Conservation (phyloP, 2,113 vertebrate species). For the Macroglossus sobrinus region DNA sequence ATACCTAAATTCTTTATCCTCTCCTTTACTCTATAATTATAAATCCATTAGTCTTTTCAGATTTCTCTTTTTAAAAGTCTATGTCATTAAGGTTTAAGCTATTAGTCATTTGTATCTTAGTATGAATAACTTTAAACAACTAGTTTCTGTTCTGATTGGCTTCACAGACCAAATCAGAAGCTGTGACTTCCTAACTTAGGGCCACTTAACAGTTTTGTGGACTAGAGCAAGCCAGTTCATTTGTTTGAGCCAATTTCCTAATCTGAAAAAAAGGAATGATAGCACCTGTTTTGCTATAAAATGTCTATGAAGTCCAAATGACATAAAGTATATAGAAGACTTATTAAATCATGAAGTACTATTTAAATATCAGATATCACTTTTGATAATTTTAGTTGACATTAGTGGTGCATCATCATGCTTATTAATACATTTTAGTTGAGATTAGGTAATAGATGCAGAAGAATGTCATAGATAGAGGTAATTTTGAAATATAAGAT, state of each 20-base stretch:
- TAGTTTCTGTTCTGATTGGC: background rate
- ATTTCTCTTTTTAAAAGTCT: background rate
- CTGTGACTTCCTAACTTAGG: background rate
- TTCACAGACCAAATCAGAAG: background rate
- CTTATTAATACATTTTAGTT: background rate
- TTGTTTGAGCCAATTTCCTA: background rate
- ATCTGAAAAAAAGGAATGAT: background rate
- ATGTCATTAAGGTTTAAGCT: background rate
- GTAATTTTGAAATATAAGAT: background rate
- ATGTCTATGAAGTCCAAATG: background rate
- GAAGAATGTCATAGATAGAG: background rate
- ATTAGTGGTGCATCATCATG: background rate
- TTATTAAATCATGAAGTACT: background rate
- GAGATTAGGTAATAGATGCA: background rate
- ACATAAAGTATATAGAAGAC: background rate
- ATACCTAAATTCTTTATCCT: background rate
- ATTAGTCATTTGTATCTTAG: background rate
- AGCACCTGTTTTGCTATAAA: background rate
- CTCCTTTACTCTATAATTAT: background rate
- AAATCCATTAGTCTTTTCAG: background rate
- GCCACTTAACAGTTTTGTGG: background rate
- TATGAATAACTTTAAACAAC: constrained; percentile 16
- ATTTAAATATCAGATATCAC: background rate
- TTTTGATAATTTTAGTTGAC: background rate
- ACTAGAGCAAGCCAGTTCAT: background rate